Percentiles rank a stretch among this genome's conserved stretches.
These are phyloP conservation scores for Thinocorus orbignyianus DNA, from an alignment of 2,113 vertebrate species.

Conservation along the genomic window DNA sequence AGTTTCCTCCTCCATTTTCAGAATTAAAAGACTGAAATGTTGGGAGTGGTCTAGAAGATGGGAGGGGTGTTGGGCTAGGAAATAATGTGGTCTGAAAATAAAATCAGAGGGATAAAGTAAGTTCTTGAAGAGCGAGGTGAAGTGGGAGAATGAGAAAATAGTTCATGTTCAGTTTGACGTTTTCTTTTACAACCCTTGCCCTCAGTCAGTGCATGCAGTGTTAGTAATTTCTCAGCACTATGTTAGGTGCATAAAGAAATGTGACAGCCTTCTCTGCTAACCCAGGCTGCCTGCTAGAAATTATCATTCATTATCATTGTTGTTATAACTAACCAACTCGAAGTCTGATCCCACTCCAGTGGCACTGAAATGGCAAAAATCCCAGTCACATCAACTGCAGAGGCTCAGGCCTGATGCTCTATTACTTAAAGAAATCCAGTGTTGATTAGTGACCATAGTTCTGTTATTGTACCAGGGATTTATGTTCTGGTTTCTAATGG, in stretches of 20 bases:
- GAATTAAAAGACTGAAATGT: not conserved
- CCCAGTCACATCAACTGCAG: not conserved
- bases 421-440: not conserved
- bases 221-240: constrained; percentile 36
- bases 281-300: constrained; percentile 12
- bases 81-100: not conserved
- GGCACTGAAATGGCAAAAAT: constrained; percentile 34
- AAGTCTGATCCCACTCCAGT: not conserved
- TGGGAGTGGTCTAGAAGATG: not conserved
- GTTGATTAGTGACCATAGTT: not conserved
- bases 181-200: constrained; percentile 6
- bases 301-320: constrained; percentile 48
- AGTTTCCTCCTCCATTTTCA: not conserved
- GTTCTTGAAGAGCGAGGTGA: not conserved
- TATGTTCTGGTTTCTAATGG: constrained; percentile 1
- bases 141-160: not conserved
- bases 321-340: not conserved
- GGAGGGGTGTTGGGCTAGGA: not conserved
- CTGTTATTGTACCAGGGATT: constrained; percentile 8
- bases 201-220: not conserved
- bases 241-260: constrained; percentile 21
- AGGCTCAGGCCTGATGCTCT: not conserved
- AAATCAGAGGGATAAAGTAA: not conserved
- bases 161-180: constrained; percentile 3
- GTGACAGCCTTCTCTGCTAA: constrained; percentile 24